Conservation (phyloP, 2,113 vertebrate species). For the Melanotaenia duboulayi region DNA sequence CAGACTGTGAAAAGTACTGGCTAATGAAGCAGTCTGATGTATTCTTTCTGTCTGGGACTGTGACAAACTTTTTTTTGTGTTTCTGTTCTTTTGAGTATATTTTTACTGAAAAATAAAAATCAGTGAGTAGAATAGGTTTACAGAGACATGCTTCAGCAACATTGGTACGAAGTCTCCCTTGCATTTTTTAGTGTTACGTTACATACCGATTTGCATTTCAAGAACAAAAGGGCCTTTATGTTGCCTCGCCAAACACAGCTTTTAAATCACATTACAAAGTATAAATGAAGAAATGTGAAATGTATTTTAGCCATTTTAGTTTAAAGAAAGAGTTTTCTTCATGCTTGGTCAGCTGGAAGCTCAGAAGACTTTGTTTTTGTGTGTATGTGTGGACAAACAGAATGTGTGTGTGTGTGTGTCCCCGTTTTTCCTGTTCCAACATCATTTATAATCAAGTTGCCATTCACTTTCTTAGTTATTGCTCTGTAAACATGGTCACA, state of each 20-base stretch:
- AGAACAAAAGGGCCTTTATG: conserved; percentile 46
- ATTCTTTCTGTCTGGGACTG: conserved; percentile 23
- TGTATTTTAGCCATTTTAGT: conserved; percentile 3
- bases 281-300: conserved; percentile 35
- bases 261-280: conserved; percentile 18
- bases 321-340: neutral
- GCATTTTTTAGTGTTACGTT: conserved; percentile 23
- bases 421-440: conserved; percentile 4
- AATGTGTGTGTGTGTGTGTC: neutral
- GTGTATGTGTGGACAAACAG: neutral
- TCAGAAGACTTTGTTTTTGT: conserved; percentile 16
- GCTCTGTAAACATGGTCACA: conserved; percentile 51
- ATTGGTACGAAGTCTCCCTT: neutral
- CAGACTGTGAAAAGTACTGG: conserved; percentile 62
- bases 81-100: neutral
- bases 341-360: neutral
- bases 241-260: conserved; percentile 14
- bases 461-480: conserved; percentile 22
- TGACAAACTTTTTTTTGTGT: conserved; percentile 1
- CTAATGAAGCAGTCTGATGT: conserved; percentile 28
- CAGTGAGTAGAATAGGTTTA: conserved; percentile 21
- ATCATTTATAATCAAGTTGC: conserved; percentile 28
- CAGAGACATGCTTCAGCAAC: conserved; percentile 24
- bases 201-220: conserved; percentile 20
- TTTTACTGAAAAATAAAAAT: neutral